Evolutionary conservation across 1,140 invertebrate genomes (phyloP), one percentile per base, ranked within the genome.

Genomic region (Cyclargus thomasi): DNA sequence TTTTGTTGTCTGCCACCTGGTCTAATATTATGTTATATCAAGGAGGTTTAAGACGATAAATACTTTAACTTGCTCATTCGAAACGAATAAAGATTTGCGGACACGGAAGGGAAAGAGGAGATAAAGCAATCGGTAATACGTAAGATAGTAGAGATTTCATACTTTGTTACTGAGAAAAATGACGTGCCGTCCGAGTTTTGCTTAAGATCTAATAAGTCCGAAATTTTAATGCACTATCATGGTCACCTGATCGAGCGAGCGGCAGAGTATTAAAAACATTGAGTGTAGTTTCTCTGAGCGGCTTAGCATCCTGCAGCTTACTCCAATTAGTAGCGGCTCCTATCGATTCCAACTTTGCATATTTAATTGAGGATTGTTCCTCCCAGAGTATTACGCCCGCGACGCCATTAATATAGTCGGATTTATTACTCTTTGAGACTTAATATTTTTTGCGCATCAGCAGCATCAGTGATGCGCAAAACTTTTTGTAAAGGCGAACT

Each of bases 331-430:
- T 21, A 20, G 55, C 18, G 55, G 55, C 55, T 59, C 20, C 10
- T 20, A 59, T 59, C 55, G 55, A 59, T 59, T 59, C 55, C 55
- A 10, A 22, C 55, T 59, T 59, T 59, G 55, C 55, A 59, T 59
- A 59, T 7, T 22, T 59, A 59, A 59, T 20, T 59, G 55, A 59
- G 55, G 55, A 59, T 59, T 18, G 20, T 20, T 11, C 20, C 21
- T 21, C 55, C 17, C 18, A 2, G 8, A 59, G 55, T 21, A 59
- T 59, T 59, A 59, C 7, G 20, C 20, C 55, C 6, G 18, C 18
- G 55, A 59, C 20, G 7, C 55, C 18, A 21, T 59, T 3, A n/a
- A n/a, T n/a, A 59, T 59, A 59, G 55, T 59, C 21, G 20, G 18
- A 59, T 20, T 59, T 20, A 17, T 55, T 55, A 8, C 18, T 59